Conservation (phyloP, 2,888 invertebrate species). For the Esperia sulphurella region DNA sequence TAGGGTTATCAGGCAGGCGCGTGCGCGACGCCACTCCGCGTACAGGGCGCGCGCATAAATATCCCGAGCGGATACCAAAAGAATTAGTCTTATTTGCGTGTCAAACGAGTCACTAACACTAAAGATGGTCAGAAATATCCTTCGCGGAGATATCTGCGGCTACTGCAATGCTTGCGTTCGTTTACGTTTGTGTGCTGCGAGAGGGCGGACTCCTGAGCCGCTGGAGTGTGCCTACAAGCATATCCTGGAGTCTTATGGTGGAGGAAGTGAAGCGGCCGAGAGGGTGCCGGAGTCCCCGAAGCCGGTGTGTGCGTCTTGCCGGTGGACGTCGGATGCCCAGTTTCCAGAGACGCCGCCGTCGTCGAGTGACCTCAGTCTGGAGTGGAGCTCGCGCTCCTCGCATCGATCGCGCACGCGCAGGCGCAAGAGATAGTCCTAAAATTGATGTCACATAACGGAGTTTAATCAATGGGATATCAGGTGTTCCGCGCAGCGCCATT, state of each 20-base stretch:
- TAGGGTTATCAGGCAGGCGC: conserved; percentile 68
- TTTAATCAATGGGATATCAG: neutral
- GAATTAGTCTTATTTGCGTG: conserved; percentile 50
- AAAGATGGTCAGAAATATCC: conserved; percentile 57
- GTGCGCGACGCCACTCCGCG: conserved; percentile 60
- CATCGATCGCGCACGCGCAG: conserved; percentile 52
- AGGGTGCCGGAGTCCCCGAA: conserved; percentile 51
- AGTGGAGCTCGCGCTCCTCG: conserved; percentile 67
- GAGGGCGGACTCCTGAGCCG: conserved; percentile 63
- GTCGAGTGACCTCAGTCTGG: conserved; percentile 63
- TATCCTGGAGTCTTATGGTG: conserved; percentile 64
- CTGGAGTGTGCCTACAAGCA: conserved; percentile 73
- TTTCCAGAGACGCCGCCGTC: conserved; percentile 70
- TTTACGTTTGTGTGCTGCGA: conserved; percentile 55
- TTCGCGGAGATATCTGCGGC: conserved; percentile 63
- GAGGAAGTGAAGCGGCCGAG: conserved; percentile 30
- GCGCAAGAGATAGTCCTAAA: conserved; percentile 53
- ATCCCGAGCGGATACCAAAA: conserved; percentile 31
- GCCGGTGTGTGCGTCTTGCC: conserved; percentile 59
- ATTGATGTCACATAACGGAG: neutral
- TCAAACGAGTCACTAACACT: conserved; percentile 27
- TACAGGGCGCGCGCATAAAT: conserved; percentile 50
- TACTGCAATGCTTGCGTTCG: conserved; percentile 72
- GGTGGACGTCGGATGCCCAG: conserved; percentile 73
- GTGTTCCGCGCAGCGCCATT: neutral